phyloP scores from a whole-genome alignment of 1,140 invertebrate species.

The Anastrepha obliqua region DNA sequence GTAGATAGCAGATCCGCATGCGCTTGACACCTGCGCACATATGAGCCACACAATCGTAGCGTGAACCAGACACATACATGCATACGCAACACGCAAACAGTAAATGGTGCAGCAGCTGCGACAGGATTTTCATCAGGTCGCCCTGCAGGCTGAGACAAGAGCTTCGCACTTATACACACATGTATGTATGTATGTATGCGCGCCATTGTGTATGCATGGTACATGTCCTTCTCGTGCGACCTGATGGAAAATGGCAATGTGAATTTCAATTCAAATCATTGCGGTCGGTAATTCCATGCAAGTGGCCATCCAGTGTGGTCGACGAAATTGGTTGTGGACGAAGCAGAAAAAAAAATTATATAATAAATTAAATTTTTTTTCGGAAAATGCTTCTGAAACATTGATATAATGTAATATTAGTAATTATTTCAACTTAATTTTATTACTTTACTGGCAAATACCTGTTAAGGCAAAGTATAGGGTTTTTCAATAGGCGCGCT shows the following conservation, averaged over 20 bases:
- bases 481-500: no score
- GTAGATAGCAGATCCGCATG: not conserved
- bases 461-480: no score
- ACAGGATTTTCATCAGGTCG: not conserved
- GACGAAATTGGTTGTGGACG: no score
- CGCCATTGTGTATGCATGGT: not conserved
- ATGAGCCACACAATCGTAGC: not conserved
- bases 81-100: not conserved
- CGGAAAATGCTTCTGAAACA: no score
- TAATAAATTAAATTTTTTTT: no score
- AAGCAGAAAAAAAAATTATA: no score
- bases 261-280: conserved; percentile 22
- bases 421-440: no score
- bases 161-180: no score
- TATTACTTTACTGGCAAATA: no score
- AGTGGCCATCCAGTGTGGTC: no score
- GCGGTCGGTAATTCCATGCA: not conserved
- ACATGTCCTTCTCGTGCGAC: not conserved
- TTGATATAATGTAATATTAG: no score
- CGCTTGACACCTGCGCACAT: not conserved
- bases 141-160: no score
- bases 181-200: not conserved
- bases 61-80: not conserved
- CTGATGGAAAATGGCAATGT: conserved; percentile 1
- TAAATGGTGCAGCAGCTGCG: not conserved